Evolutionary conservation across 2,888 invertebrate species (phyloP).

Genomic region (Tinea trinotella): DNA sequence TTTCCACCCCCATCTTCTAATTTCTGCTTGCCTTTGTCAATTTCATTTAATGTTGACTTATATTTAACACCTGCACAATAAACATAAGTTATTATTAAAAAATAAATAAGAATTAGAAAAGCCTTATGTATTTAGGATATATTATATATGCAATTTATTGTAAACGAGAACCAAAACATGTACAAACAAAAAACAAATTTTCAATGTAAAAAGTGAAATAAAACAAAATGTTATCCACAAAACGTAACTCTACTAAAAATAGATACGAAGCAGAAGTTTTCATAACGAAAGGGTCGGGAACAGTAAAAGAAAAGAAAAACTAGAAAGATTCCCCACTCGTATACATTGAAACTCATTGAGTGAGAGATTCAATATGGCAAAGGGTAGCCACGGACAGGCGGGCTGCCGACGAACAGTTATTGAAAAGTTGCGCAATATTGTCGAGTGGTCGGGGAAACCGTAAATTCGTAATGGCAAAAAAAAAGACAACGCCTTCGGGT

Average conservation of each 20-base stretch:
- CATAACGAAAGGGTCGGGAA: slow-evolving; percentile 17
- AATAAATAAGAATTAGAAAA: background rate
- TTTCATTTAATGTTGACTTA: slow-evolving; percentile 83
- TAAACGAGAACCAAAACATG: background rate
- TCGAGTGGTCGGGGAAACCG: slow-evolving; percentile 60
- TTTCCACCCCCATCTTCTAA: slow-evolving; percentile 74
- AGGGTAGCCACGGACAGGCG: slow-evolving; percentile 28
- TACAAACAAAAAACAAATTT: background rate
- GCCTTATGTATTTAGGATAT: background rate
- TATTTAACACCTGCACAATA: slow-evolving; percentile 84
- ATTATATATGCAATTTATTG: background rate
- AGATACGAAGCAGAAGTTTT: slow-evolving; percentile 13
- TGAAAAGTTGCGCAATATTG: slow-evolving; percentile 72
- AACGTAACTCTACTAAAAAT: slow-evolving; percentile 8
- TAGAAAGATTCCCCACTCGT: slow-evolving; percentile 18
- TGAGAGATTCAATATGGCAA: slow-evolving; percentile 62
- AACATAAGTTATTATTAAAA: background rate
- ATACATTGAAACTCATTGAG: slow-evolving; percentile 41
- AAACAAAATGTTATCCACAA: background rate
- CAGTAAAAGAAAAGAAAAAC: slow-evolving; percentile 18
- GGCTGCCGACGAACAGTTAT: slow-evolving; percentile 57
- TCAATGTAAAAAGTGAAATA: background rate
- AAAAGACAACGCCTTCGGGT: slow-evolving; percentile 40
- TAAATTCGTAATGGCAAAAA: slow-evolving; percentile 68
- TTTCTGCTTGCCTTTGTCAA: slow-evolving; percentile 85